phyloP scores from a whole-genome alignment of 2,113 vertebrate species.

The Cacatua alba region DNA sequence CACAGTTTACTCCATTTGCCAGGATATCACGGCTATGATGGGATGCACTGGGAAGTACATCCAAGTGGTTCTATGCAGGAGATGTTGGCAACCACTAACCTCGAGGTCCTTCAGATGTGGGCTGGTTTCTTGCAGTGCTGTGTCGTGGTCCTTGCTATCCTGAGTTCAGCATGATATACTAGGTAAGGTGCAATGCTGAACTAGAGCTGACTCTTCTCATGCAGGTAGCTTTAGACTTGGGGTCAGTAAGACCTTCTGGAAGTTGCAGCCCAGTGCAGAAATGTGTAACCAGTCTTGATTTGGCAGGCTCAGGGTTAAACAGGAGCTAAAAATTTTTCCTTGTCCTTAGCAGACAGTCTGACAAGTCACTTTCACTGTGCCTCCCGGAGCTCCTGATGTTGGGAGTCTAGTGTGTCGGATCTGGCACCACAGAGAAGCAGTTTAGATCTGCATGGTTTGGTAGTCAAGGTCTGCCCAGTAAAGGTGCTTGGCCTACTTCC shows the following conservation, averaged over 20 bases:
- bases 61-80: background rate
- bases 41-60: background rate
- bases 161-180: background rate
- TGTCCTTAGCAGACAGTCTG: background rate
- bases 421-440: background rate
- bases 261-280: background rate
- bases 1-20: background rate
- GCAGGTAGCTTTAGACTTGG: background rate
- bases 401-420: background rate
- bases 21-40: accelerated
- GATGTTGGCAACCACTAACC: background rate
- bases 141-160: accelerated
- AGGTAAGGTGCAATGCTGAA: background rate
- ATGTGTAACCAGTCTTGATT: background rate
- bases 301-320: background rate
- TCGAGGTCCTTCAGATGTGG: background rate
- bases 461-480: background rate
- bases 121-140: background rate
- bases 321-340: background rate
- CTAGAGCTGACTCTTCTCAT: background rate
- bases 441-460: background rate
- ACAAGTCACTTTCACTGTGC: background rate
- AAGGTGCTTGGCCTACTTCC: background rate
- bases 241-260: background rate
- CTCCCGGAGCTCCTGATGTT: background rate